phyloP scores from a whole-genome alignment of 2,888 invertebrate species.

The Muschampia plurimacula region DNA sequence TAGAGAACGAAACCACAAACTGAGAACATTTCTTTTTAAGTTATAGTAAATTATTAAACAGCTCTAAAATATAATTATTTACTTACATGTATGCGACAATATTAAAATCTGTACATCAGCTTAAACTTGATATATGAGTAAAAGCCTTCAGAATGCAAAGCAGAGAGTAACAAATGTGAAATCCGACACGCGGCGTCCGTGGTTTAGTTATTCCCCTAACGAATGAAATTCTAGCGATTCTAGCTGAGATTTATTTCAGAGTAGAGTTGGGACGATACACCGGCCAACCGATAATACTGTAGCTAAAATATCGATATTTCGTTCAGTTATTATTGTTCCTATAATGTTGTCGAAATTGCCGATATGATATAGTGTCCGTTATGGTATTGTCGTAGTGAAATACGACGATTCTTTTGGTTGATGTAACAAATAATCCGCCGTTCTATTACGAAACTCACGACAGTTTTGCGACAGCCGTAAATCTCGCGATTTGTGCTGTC shows the following conservation, averaged over 20 bases:
- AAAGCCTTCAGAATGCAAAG: constrained; percentile 2
- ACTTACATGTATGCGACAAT: not conserved
- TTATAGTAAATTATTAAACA: not conserved
- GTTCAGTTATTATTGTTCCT: not conserved
- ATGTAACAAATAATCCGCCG: too few relatives aligned
- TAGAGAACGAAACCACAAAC: not conserved
- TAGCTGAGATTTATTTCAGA: not conserved
- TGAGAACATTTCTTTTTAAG: not conserved
- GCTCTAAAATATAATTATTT: not conserved
- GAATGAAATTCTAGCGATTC: constrained; percentile 4
- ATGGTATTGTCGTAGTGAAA: too few relatives aligned
- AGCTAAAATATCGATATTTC: not conserved
- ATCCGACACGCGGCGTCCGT: constrained; percentile 4
- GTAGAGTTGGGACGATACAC: not conserved
- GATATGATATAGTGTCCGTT: too few relatives aligned
- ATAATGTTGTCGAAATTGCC: too few relatives aligned
- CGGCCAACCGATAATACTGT: not conserved
- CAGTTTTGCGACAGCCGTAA: too few relatives aligned
- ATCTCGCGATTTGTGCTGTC: too few relatives aligned
- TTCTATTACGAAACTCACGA: too few relatives aligned
- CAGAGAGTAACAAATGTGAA: not conserved
- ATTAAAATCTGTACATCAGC: not conserved
- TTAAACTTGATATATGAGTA: not conserved
- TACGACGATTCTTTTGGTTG: too few relatives aligned
- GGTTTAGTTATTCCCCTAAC: not conserved